Conservation (phyloP, 2,888 invertebrate species). For the Neocrepidodera transversa region DNA sequence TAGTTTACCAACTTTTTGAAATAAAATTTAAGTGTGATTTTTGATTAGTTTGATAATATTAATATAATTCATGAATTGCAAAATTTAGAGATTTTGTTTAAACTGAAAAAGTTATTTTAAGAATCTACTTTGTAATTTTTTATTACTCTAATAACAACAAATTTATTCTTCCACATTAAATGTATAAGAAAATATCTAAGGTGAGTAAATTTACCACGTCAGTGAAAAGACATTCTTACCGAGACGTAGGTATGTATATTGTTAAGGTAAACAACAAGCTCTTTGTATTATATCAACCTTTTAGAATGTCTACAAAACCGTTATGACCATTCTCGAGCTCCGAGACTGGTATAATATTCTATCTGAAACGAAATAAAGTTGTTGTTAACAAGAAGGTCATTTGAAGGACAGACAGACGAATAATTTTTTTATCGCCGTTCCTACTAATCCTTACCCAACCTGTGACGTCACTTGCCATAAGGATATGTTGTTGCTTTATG, state of each 20-base stretch:
- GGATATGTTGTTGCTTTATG: background rate
- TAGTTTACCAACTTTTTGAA: no score
- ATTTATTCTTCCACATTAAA: no score
- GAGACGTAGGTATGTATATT: background rate
- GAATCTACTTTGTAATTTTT: no score
- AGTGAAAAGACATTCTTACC: slow-evolving; percentile 6
- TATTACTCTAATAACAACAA: no score
- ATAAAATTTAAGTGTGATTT: no score
- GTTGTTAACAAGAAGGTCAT: slow-evolving; percentile 7
- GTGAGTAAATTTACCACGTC: slow-evolving; percentile 7
- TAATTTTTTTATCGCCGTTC: background rate
- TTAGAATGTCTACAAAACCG: slow-evolving; percentile 8
- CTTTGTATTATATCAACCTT: slow-evolving; percentile 11
- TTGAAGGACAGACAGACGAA: slow-evolving; percentile 1
- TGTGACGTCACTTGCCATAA: no score
- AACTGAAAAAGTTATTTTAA: no score
- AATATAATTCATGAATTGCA: no score
- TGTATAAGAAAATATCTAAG: no score
- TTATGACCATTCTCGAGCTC: slow-evolving; percentile 7
- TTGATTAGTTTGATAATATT: no score
- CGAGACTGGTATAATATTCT: background rate
- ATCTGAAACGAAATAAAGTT: background rate
- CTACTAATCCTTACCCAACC: no score
- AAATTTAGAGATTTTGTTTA: no score
- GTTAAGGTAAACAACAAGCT: slow-evolving; percentile 3